Evolutionary conservation across 2,113 vertebrate genomes (phyloP).

Genomic region (Nycticryphes semicollaris): DNA sequence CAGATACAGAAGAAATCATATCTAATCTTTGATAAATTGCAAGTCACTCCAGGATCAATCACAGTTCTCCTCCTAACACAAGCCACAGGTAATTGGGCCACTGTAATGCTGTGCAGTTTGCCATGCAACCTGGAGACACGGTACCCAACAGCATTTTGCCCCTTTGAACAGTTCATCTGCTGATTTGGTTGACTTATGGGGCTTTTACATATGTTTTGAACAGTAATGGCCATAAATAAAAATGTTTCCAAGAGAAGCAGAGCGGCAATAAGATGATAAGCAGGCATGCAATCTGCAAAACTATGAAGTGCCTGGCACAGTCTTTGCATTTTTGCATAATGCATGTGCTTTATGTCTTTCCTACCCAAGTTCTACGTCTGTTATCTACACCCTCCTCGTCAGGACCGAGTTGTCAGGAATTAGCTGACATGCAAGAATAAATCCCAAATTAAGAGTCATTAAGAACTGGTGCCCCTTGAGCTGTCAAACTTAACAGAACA

Average conservation of each 20-base stretch:
- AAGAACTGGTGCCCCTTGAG: background rate
- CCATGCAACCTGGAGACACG: background rate
- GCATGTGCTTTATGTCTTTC: background rate
- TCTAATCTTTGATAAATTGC: constrained; percentile 52
- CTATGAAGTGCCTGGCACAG: background rate
- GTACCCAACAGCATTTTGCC: background rate
- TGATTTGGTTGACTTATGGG: background rate
- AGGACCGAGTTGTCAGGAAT: background rate
- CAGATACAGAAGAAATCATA: constrained; percentile 69
- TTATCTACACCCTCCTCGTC: background rate
- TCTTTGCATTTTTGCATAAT: background rate
- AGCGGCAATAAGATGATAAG: background rate
- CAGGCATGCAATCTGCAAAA: background rate
- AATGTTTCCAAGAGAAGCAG: background rate
- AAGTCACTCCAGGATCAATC: constrained; percentile 46
- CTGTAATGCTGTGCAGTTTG: background rate
- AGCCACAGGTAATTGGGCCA: background rate
- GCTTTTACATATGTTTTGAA: background rate
- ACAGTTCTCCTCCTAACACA: background rate
- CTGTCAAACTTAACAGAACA: background rate
- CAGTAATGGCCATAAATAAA: background rate
- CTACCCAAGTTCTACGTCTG: rapidly evolving
- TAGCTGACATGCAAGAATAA: background rate
- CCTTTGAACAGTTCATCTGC: background rate
- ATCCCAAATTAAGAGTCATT: background rate